These are phyloP conservation scores for Argyresthia albistria DNA, from an alignment of 2,888 invertebrate genomes.

Conservation along the genomic window DNA sequence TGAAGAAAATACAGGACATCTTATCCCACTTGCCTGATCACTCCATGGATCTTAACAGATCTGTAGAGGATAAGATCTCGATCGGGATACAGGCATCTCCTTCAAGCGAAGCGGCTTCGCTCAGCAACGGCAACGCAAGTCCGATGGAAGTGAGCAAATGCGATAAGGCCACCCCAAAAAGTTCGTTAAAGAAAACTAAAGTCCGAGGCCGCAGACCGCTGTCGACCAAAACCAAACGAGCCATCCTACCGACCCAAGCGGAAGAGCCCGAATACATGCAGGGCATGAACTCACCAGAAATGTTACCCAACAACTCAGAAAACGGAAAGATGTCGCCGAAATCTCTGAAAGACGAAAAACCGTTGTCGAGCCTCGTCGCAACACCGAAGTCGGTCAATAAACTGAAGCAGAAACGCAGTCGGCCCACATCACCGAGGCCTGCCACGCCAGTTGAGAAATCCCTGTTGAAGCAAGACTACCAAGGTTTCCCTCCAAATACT, in stretches of 20 bases:
- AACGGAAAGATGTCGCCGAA: conserved; percentile 41
- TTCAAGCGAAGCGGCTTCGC: conserved; percentile 26
- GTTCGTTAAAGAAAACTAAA: conserved; percentile 57
- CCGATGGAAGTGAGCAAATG: conserved; percentile 52
- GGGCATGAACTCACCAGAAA: conserved; percentile 63
- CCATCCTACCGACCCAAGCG: conserved; percentile 49
- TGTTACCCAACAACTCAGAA: conserved; percentile 53
- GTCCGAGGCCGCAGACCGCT: conserved; percentile 57
- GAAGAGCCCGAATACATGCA: conserved; percentile 60
- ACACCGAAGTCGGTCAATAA: conserved; percentile 60
- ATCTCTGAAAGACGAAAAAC: conserved; percentile 54
- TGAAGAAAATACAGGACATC: conserved; percentile 58
- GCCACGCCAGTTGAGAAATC: conserved; percentile 56
- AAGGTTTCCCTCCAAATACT: conserved; percentile 50
- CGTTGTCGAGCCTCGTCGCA: conserved; percentile 34
- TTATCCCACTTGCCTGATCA: conserved; percentile 49
- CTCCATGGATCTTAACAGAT: conserved; percentile 34
- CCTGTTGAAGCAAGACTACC: conserved; percentile 40
- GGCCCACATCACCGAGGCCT: conserved; percentile 53
- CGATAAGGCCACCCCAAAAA: conserved; percentile 65
- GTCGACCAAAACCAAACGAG: conserved; percentile 54
- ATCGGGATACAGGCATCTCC: conserved; percentile 50
- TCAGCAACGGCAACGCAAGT: conserved; percentile 58
- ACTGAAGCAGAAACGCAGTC: conserved; percentile 46
- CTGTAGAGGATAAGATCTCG: conserved; percentile 46